These are phyloP conservation scores for Phalanger gymnotis DNA, from an alignment of 2,797 vertebrate species.

Conservation along the genomic window DNA sequence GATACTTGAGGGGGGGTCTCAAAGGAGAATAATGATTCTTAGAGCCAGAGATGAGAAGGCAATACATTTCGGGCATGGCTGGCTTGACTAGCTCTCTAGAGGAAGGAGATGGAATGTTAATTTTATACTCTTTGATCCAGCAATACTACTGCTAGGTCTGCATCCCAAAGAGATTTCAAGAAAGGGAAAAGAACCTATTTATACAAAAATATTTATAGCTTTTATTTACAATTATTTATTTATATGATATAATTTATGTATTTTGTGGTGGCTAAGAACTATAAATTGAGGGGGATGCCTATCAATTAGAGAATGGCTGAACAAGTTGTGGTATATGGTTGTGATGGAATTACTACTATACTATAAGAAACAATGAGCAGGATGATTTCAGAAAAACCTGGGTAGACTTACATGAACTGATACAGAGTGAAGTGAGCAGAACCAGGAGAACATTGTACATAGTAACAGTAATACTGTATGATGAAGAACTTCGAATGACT, in stretches of 20 bases:
- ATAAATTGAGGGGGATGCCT: background rate
- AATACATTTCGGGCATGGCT: background rate
- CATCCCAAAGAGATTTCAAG: background rate
- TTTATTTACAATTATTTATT: too few species aligned
- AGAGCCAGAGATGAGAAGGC: background rate
- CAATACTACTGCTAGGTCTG: background rate
- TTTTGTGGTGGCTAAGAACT: background rate
- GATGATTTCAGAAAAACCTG: background rate
- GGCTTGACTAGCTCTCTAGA: background rate
- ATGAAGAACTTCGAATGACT: background rate
- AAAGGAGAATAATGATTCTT: background rate
- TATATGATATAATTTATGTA: too few species aligned
- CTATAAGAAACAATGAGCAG: background rate
- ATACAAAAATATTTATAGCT: background rate
- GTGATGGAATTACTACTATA: background rate
- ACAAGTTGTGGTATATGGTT: background rate
- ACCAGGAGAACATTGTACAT: background rate
- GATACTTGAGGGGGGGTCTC: background rate
- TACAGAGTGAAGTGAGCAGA: background rate
- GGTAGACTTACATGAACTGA: background rate
- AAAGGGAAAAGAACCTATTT: background rate
- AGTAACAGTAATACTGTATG: background rate
- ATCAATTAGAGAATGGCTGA: background rate
- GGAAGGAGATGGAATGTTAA: background rate
- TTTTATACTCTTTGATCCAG: background rate